Conservation (phyloP, 2,888 invertebrate genomes). For the Corbicula japonica region DNA sequence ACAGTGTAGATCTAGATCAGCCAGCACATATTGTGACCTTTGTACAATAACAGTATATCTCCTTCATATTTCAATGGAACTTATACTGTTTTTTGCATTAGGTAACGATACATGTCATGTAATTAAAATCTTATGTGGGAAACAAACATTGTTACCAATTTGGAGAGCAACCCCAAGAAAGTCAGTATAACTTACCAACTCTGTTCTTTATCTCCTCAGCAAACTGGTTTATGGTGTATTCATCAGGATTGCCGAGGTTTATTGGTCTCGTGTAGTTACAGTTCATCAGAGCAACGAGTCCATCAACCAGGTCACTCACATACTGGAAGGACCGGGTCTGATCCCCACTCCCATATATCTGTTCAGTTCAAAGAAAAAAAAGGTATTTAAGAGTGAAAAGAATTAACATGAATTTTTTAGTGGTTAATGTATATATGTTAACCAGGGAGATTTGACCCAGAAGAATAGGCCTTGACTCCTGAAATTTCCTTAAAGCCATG, state of each 20-base stretch:
- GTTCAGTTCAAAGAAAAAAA: conserved; percentile 41
- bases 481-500: no score
- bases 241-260: conserved; percentile 99
- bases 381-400: not conserved
- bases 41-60: no score
- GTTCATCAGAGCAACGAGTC: conserved; percentile 96
- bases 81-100: not conserved
- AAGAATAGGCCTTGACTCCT: no score
- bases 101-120: not conserved
- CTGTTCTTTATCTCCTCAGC: conserved; percentile 87
- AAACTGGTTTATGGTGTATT: conserved; percentile 95
- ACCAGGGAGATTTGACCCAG: no score
- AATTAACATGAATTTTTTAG: not conserved
- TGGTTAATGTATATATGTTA: not conserved
- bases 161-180: conserved; percentile 81
- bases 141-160: not conserved
- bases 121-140: not conserved
- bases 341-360: conserved; percentile 88
- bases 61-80: not conserved
- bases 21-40: not conserved
- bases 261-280: conserved; percentile 97
- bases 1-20: not conserved
- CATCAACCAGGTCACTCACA: conserved; percentile 98
- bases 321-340: conserved; percentile 98
- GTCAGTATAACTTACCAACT: conserved; percentile 86